Evolutionary conservation across 2,888 invertebrate species (phyloP).

Genomic region (Abrostola triplasia): DNA sequence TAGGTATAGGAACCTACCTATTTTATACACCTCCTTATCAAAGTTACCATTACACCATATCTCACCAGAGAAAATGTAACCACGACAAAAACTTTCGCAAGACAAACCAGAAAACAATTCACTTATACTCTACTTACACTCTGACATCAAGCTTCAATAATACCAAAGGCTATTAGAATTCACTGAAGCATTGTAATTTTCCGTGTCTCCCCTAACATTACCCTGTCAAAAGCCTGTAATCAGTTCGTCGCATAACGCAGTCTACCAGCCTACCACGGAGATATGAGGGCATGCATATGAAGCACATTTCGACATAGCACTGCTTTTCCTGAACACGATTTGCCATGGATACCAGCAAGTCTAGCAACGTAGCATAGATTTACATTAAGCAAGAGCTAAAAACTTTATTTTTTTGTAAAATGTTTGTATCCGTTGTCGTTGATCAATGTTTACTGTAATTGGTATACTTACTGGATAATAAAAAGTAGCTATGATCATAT

Average conservation of each 20-base stretch:
- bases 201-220: conserved; percentile 37
- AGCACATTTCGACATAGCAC: conserved; percentile 37
- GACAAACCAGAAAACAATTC: conserved; percentile 31
- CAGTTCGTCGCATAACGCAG: conserved; percentile 15
- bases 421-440: background rate
- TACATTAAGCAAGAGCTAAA: background rate
- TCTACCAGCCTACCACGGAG: conserved; percentile 14
- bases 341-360: conserved; percentile 9
- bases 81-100: conserved; percentile 17
- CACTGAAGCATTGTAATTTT: conserved; percentile 43
- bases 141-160: conserved; percentile 17
- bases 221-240: conserved; percentile 47
- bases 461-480: background rate
- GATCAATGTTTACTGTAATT: background rate
- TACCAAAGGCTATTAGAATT: conserved; percentile 30
- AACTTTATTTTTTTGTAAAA: background rate
- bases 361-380: conserved; percentile 14
- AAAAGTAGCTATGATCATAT: background rate
- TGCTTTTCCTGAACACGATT: conserved; percentile 52
- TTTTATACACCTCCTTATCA: background rate
- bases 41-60: background rate
- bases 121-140: background rate
- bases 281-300: conserved; percentile 36
- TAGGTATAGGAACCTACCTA: too few species aligned
- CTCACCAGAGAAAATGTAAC: background rate